A percentile compares a stretch with the other conserved stretches of the same genome.
These are phyloP conservation scores for Drosophila nr. perissopoda DNA, from an alignment of 2,888 invertebrate species.

Conservation along the genomic window DNA sequence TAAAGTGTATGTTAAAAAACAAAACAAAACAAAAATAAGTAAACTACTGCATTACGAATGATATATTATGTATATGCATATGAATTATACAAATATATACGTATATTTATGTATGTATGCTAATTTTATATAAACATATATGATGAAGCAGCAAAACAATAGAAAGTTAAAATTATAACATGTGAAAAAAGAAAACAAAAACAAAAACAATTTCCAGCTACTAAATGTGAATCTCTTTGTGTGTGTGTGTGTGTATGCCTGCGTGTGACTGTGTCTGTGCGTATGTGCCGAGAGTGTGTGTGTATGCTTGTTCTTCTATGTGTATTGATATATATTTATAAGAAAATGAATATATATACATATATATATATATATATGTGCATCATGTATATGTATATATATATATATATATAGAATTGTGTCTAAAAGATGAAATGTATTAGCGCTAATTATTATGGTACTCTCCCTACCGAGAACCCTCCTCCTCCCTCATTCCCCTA, in stretches of 20 bases:
- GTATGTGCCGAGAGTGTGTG: background rate
- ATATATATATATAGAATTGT: slow-evolving; percentile 43
- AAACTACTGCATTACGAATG: slow-evolving; percentile 36
- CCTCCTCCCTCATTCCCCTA: background rate
- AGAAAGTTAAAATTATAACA: slow-evolving; percentile 10
- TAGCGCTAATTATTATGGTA: slow-evolving; percentile 49
- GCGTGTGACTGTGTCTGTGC: background rate
- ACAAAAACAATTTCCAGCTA: slow-evolving; percentile 51
- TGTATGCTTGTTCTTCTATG: slow-evolving; percentile 50
- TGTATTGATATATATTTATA: slow-evolving; percentile 43
- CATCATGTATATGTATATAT: slow-evolving; percentile 9
- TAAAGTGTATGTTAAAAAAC: slow-evolving; percentile 52
- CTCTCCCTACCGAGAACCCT: background rate
- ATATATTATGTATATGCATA: slow-evolving; percentile 25
- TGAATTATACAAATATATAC: slow-evolving; percentile 27
- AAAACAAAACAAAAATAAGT: slow-evolving; percentile 9
- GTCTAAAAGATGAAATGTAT: slow-evolving; percentile 64
- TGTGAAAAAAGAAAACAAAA: slow-evolving; percentile 10
- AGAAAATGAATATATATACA: slow-evolving; percentile 23
- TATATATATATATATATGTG: slow-evolving; percentile 5
- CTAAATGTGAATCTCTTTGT: slow-evolving; percentile 64
- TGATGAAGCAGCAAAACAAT: slow-evolving; percentile 26
- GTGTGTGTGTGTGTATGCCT: slow-evolving; percentile 8
- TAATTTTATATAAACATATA: slow-evolving; percentile 26
- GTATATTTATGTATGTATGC: slow-evolving; percentile 27